Conservation (phyloP, 2,113 vertebrate species). For the Tyto alba region DNA sequence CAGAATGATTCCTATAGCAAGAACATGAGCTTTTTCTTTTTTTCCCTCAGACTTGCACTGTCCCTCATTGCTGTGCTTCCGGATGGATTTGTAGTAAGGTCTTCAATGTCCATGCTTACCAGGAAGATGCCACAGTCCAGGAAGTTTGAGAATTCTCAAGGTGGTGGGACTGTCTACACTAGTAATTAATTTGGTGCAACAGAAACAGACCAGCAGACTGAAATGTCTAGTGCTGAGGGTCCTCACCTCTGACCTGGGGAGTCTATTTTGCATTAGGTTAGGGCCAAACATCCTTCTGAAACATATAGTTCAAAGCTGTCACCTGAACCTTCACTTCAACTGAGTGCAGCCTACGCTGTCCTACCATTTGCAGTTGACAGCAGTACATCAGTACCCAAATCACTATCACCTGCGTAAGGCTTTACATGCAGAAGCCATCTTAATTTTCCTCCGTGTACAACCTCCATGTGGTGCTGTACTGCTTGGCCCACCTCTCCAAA, state of each 20-base stretch:
- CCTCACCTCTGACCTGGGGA: background rate
- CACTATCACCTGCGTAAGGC: accelerated
- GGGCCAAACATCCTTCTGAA: background rate
- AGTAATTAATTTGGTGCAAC: background rate
- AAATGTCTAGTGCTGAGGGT: background rate
- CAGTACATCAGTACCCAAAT: background rate
- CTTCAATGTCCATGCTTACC: background rate
- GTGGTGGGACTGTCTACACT: accelerated
- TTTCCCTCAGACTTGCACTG: background rate
- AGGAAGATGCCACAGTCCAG: background rate
- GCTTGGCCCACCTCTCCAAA: background rate
- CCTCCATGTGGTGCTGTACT: background rate
- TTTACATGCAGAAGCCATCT: background rate
- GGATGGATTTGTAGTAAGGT: background rate
- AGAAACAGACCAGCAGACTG: background rate
- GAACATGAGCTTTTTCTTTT: background rate
- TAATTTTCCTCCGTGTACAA: background rate
- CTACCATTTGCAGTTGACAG: background rate
- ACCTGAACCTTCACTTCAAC: background rate
- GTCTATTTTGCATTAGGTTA: background rate
- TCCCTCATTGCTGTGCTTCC: background rate
- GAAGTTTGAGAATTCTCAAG: background rate
- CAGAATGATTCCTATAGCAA: background rate
- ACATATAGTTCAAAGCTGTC: background rate
- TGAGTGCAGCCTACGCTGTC: background rate